phyloP scores from a whole-genome alignment of 2,113 vertebrate genomes.

The Lophotis ruficrista region DNA sequence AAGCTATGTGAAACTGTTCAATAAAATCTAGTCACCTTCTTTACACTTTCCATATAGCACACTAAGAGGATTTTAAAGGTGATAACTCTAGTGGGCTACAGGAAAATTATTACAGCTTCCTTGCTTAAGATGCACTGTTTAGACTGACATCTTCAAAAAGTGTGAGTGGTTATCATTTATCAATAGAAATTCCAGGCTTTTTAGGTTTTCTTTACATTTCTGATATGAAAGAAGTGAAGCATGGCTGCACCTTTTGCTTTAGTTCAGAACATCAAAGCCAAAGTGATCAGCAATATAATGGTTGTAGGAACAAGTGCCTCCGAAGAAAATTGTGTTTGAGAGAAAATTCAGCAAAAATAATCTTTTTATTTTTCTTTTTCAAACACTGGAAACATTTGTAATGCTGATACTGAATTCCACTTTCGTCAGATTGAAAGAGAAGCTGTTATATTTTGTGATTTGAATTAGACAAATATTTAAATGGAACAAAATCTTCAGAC shows the following conservation, averaged over 20 bases:
- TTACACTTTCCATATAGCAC: background rate
- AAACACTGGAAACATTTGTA: background rate
- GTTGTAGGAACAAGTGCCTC: background rate
- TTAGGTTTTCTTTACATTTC: background rate
- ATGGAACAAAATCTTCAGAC: slow-evolving; percentile 32
- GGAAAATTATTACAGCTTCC: background rate
- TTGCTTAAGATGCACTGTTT: background rate
- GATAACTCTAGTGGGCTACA: background rate
- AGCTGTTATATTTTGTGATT: slow-evolving; percentile 48
- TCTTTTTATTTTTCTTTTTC: background rate
- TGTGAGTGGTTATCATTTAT: background rate
- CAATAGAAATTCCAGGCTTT: background rate
- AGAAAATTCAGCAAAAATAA: background rate
- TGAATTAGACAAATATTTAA: slow-evolving; percentile 58
- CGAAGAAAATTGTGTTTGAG: background rate
- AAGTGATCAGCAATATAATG: background rate
- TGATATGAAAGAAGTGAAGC: background rate
- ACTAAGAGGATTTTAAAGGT: background rate
- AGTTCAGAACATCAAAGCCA: background rate
- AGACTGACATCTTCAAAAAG: background rate
- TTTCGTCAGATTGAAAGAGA: background rate
- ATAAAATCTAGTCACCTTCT: background rate
- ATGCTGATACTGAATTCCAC: background rate
- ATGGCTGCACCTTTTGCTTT: background rate
- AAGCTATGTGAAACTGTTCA: background rate